Evolutionary conservation across 2,113 vertebrate genomes (phyloP), one percentile per base, ranked within the genome.

Genomic region (Phyllostomus discolor): DNA sequence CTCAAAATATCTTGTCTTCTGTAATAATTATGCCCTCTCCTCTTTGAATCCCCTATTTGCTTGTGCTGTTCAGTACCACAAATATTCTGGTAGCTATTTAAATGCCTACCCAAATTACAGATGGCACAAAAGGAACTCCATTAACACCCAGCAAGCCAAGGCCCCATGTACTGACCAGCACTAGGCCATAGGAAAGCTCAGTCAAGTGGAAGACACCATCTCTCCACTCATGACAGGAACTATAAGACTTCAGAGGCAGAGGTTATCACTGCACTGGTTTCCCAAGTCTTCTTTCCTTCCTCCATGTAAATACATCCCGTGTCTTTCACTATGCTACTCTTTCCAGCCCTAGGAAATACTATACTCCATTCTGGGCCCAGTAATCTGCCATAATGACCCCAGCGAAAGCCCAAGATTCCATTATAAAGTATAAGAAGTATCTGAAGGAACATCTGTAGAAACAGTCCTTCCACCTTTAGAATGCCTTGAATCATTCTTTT

Each of bases 401-500:
- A 91, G 66, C 35, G 26, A 90, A 95, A 92, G 46, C 15, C 78
- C 38, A 96, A 31, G 69, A 69, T 69, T 87, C 57, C 67, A 82
- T 54, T 84, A 72, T 59, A 11, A 92, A 90, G 33, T 91, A 91
- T 12, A 84, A 48, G 22, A 4, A 91, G 24, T 2, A 19, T 48
- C 50, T 91, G n/a, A 93, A 85, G 28, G 28, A 75, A 87, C 19
- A 38, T 66, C 69, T 86, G 83, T 81, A 46, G 66, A 86, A 91
- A 87, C 2, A 28, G n/a, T 43, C 78, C 46, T 87, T 91, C 75
- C 17, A 87, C 66, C 54, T 78, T 91, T 72, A 97, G 67, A 94
- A 93, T 91, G 79, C 46, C 69, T 91, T 76, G 9, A 48, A 43
- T 24, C 41, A 82, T 78, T 94, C 62, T 88, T 81, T 96, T 72